A percentile compares a stretch with the other conserved stretches of the same genome.
phyloP scores from a whole-genome alignment of 2,797 vertebrate genomes.

The Hyperoplus lanceolatus region DNA sequence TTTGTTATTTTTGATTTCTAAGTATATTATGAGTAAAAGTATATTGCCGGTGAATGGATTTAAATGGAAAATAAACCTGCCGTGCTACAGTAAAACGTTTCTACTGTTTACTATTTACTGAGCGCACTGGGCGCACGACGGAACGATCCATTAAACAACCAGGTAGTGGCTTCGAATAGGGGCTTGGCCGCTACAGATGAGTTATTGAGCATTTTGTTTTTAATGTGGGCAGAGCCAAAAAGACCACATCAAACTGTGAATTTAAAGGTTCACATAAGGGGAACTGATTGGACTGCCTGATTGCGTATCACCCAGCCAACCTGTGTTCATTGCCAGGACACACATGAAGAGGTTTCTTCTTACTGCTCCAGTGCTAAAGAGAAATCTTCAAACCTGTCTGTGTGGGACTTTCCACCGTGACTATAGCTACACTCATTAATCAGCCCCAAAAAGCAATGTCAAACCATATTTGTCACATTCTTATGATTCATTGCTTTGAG shows the following conservation, averaged over 20 bases:
- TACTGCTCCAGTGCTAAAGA: conserved; percentile 68
- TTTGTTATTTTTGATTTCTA: too few species aligned
- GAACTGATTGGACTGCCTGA: conserved; percentile 34
- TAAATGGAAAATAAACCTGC: too few species aligned
- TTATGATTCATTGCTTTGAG: conserved; percentile 81
- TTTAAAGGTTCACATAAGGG: conserved; percentile 66
- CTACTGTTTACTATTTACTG: too few species aligned
- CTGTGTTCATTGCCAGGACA: conserved; percentile 65
- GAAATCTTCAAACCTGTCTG: conserved; percentile 73
- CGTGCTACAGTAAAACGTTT: too few species aligned
- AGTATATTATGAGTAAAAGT: too few species aligned
- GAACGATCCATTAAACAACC: too few species aligned
- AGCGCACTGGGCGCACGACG: too few species aligned
- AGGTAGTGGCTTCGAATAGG: too few species aligned
- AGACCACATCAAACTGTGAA: conserved; percentile 39
- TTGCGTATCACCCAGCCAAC: conserved; percentile 55
- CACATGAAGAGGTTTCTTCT: conserved; percentile 78
- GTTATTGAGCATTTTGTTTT: conserved; percentile 33
- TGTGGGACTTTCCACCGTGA: conserved; percentile 85
- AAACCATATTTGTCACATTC: conserved; percentile 84
- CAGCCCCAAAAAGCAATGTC: conserved; percentile 82
- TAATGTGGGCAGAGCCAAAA: conserved; percentile 14
- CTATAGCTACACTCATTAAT: conserved; percentile 84
- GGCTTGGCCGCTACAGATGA: background rate
- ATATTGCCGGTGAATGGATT: too few species aligned